phyloP scores from a whole-genome alignment of 2,113 vertebrate genomes.

The Bungarus multicinctus region DNA sequence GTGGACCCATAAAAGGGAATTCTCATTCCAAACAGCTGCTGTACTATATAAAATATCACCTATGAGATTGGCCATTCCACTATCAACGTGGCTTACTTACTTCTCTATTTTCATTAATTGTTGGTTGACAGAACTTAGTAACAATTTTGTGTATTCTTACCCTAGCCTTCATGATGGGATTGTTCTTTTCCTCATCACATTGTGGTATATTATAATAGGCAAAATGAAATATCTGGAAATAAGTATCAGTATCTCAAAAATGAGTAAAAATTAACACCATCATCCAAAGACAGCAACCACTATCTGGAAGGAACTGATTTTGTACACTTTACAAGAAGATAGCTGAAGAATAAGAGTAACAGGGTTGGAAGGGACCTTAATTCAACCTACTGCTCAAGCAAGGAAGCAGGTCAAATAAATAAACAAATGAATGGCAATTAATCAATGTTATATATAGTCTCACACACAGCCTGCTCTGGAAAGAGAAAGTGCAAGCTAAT shows the following conservation, averaged over 20 bases:
- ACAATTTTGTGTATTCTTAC: neutral
- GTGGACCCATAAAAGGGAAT: neutral
- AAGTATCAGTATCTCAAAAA: neutral
- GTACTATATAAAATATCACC: neutral
- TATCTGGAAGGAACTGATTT: neutral
- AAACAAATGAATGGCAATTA: neutral
- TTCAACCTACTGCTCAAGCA: too few species aligned
- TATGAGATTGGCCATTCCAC: neutral
- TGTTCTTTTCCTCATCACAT: neutral
- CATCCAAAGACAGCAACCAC: neutral
- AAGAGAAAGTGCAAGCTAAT: neutral
- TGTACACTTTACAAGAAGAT: neutral
- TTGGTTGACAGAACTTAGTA: neutral
- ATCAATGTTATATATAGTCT: neutral
- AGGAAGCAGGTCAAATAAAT: neutral
- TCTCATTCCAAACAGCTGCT: neutral
- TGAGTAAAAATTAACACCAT: neutral
- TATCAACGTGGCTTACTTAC: neutral
- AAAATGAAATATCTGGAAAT: neutral
- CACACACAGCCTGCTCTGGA: neutral
- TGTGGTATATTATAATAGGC: neutral
- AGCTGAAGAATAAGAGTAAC: neutral
- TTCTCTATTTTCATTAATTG: neutral
- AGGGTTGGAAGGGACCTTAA: neutral
- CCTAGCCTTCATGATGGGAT: neutral